phyloP scores from a whole-genome alignment of 2,797 vertebrate genomes.

The Tarsius wallacei region DNA sequence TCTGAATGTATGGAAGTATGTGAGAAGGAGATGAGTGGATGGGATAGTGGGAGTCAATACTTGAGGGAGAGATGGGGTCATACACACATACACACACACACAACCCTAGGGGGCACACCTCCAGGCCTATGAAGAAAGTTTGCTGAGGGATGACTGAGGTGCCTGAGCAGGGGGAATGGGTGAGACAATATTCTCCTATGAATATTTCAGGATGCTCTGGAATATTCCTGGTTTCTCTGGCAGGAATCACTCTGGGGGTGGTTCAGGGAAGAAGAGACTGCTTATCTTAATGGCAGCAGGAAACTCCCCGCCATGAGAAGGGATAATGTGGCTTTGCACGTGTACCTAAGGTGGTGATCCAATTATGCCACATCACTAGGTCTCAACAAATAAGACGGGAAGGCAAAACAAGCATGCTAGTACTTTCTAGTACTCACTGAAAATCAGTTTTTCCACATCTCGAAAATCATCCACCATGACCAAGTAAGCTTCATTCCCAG shows the following conservation, averaged over 20 bases:
- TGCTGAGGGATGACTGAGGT: background rate
- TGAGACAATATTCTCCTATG: background rate
- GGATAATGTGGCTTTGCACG: background rate
- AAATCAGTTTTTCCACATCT: background rate
- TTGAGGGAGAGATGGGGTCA: background rate
- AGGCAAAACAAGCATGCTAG: background rate
- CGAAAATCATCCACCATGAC: too few relatives aligned
- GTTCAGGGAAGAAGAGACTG: background rate
- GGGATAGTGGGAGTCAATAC: background rate
- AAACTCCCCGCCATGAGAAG: background rate
- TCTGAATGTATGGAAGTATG: background rate
- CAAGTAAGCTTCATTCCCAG: too few relatives aligned
- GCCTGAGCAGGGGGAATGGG: too few relatives aligned
- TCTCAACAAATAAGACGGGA: background rate
- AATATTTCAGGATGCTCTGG: background rate
- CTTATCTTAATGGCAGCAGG: background rate
- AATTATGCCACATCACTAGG: background rate
- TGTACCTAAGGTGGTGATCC: background rate
- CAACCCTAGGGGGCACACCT: background rate
- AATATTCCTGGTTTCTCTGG: background rate
- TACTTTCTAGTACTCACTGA: background rate
- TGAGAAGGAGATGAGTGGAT: background rate
- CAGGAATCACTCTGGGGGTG: background rate
- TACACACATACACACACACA: background rate
- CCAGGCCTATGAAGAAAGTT: background rate